Conservation (phyloP, 2,888 invertebrate species). For the Pristionchus fissidentatus region DNA sequence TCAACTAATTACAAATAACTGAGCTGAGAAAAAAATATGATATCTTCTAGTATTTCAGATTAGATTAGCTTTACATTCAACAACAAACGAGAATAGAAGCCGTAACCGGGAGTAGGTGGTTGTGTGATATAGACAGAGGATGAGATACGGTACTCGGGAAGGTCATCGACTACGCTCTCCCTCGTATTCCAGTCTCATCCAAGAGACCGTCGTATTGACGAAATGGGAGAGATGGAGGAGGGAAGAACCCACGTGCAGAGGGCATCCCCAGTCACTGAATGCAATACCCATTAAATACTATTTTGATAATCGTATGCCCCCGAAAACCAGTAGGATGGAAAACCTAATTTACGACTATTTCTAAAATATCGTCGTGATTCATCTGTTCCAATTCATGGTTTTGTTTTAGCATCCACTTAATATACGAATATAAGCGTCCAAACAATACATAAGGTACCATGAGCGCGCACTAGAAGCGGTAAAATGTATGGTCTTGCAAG, state of each 20-base stretch:
- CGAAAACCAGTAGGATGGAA: too few relatives aligned
- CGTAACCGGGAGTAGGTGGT: too few relatives aligned
- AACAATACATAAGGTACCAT: too few relatives aligned
- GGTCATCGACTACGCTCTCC: background rate
- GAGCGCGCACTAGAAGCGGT: too few relatives aligned
- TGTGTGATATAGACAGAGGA: background rate
- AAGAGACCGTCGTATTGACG: slow-evolving; percentile 1
- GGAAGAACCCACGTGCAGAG: background rate
- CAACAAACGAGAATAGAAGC: too few relatives aligned
- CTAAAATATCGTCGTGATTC: too few relatives aligned
- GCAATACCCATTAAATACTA: background rate
- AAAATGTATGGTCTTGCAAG: too few relatives aligned
- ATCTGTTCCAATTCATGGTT: too few relatives aligned
- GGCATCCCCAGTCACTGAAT: slow-evolving; percentile 33
- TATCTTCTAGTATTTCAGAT: background rate
- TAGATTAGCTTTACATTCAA: too few relatives aligned
- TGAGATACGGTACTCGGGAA: background rate
- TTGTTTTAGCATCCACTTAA: too few relatives aligned
- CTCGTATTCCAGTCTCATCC: slow-evolving; percentile 14
- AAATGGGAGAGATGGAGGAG: slow-evolving; percentile 1
- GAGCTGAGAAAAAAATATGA: background rate
- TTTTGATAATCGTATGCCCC: background rate
- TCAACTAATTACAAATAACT: background rate
- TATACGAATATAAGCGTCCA: too few relatives aligned
- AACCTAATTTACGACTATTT: too few relatives aligned